phyloP scores from a whole-genome alignment of 2,797 vertebrate genomes.

The Acrocephalus scirpaceus region DNA sequence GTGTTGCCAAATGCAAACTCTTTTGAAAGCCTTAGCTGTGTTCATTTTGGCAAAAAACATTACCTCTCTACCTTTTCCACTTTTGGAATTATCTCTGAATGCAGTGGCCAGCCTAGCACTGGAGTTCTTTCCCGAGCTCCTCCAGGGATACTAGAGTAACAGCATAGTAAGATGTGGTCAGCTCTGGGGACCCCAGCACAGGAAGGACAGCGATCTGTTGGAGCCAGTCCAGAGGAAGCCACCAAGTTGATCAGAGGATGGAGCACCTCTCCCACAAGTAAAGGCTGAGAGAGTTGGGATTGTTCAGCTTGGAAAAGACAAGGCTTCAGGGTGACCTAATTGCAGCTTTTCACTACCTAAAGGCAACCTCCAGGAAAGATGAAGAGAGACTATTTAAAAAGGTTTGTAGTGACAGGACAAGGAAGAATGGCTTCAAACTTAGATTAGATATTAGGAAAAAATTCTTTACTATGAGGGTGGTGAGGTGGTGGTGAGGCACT shows the following conservation, averaged over 20 bases:
- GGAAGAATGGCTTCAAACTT: background rate
- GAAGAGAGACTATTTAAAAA: background rate
- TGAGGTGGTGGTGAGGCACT: background rate
- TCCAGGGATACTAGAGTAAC: fast-evolving
- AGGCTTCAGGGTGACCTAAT: background rate
- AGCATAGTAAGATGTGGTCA: background rate
- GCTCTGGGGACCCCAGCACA: background rate
- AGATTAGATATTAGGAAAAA: too few relatives aligned
- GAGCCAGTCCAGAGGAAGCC: background rate
- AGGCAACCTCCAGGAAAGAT: background rate
- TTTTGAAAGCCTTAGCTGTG: background rate
- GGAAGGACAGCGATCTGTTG: background rate
- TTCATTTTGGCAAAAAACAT: background rate
- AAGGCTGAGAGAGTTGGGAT: background rate
- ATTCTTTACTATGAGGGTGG: background rate
- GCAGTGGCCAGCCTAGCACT: fast-evolving
- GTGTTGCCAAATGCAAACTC: background rate
- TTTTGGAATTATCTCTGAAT: background rate
- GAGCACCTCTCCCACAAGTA: background rate
- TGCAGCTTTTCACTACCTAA: background rate
- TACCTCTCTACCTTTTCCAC: background rate
- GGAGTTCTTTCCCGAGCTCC: background rate
- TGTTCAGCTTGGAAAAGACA: background rate
- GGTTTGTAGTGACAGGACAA: background rate
- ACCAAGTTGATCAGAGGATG: background rate